Evolutionary conservation across 2,113 vertebrate genomes (phyloP), one percentile per base, ranked within the genome.

Genomic region (Phrynosoma platyrhinos): DNA sequence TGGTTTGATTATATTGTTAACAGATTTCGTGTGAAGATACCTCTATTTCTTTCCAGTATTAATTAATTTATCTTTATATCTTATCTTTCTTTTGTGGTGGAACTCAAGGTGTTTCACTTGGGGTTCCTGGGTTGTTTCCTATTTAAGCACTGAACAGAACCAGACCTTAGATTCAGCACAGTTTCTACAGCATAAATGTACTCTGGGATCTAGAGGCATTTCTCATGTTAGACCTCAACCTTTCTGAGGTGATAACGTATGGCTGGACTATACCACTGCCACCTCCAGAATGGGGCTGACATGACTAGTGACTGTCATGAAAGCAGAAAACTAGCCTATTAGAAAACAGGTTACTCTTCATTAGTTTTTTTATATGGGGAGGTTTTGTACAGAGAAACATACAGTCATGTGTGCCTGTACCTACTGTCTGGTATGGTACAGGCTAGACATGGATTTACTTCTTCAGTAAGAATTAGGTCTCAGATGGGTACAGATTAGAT

Each of bases 21-120:
- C 30, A 77, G 66, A 53, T 80, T 55, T 13, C 21, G 8, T 36
- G 5, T 82, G 27, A 40, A 47, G 16, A 4, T 23, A 71, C 13
- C 23, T 21, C 88, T 20, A 81, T 40, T 69, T 20, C 84, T 32
- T 1, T 2, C 13, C 42, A 74, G 62, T 58, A 1, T 9, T 87
- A 21, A 32, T 87, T 84, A n/a, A 85, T 92, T 71, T 69, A 12
- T 14, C 30, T 71, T n/a, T 55, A 64, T 72, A 21, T 13, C 9
- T 10, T 25, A n/a, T 10, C 32, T 74, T 84, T 16, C 71, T 75
- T 75, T 71, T n/a, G 74, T 36, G 21, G 25, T 84, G 13, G 69
- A 84, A 75, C 71, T 75, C n/a, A 75, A 75, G 21, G n/a, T 75
- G 4, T 32, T 53, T 12, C 72, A 36, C 9, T 27, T 75, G 9